Conservation (phyloP, 2,113 vertebrate species). For the Campylomormyrus tamandua region DNA sequence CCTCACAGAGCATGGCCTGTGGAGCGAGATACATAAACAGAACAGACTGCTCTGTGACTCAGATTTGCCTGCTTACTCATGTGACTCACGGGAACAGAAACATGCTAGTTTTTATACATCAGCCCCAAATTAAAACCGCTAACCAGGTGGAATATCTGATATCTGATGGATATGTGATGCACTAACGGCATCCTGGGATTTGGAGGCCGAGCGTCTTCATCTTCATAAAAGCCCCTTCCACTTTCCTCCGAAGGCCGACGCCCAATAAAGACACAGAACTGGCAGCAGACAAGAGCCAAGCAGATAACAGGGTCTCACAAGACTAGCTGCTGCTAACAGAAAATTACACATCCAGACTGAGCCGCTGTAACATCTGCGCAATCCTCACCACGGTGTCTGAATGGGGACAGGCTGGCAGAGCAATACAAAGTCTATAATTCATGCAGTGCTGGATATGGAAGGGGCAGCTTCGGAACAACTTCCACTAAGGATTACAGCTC, state of each 20-base stretch:
- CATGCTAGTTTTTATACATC: not conserved
- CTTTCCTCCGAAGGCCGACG: not conserved
- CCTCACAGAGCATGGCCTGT: not conserved
- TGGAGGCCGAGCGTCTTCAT: not conserved
- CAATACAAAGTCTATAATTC: slow-evolving; percentile 7
- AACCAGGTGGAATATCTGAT: not conserved
- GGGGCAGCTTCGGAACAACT: not conserved
- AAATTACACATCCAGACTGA: not conserved
- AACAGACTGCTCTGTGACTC: not conserved
- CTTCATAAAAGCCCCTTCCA: not conserved
- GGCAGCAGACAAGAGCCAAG: not conserved
- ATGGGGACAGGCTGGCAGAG: not conserved
- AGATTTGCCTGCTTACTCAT: not conserved
- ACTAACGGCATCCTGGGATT: not conserved
- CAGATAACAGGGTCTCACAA: not conserved
- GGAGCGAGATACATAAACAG: not conserved
- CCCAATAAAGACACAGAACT: not conserved
- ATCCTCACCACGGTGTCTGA: not conserved
- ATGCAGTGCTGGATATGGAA: not conserved
- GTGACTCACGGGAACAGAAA: not conserved
- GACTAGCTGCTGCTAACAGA: not conserved
- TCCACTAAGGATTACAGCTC: not conserved
- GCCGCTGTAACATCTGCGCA: not conserved
- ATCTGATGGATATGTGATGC: not conserved
- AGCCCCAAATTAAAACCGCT: not conserved